A percentile compares a stretch with the other conserved stretches of the same genome.
These are phyloP conservation scores for Netelia inedita DNA, from an alignment of 2,888 invertebrate species.

Conservation along the genomic window DNA sequence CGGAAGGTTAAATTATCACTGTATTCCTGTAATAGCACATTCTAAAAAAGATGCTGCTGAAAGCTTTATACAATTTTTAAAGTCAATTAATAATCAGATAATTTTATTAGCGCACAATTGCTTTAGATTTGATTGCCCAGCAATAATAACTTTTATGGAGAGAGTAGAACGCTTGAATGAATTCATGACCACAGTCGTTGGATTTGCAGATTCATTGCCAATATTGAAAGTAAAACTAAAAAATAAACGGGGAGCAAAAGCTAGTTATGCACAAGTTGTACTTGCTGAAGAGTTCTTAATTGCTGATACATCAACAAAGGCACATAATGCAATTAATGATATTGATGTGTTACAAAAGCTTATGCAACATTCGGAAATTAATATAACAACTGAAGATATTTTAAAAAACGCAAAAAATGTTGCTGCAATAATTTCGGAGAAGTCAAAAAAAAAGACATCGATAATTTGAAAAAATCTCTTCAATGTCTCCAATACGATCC, in stretches of 20 bases:
- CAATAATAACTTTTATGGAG: constrained; percentile 32
- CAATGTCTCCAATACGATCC: constrained; percentile 16
- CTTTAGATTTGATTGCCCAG: constrained; percentile 45
- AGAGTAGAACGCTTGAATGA: constrained; percentile 13
- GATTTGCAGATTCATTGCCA: constrained; percentile 51
- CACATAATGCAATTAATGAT: constrained; percentile 51
- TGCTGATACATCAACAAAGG: constrained; percentile 18
- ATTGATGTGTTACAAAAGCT: constrained; percentile 41
- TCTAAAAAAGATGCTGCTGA: constrained; percentile 25
- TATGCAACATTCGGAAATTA: constrained; percentile 29
- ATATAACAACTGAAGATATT: constrained; percentile 33
- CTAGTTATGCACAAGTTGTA: constrained; percentile 30
- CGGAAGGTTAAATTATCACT: constrained; percentile 26
- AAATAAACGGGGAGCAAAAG: constrained; percentile 36
- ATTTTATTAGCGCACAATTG: constrained; percentile 55
- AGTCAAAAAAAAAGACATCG: constrained; percentile 31
- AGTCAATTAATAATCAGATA: constrained; percentile 22
- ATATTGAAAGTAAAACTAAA: constrained; percentile 35
- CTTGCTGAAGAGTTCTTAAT: constrained; percentile 47
- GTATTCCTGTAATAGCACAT: constrained; percentile 21
- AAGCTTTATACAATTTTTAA: constrained; percentile 32
- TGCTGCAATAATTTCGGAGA: constrained; percentile 10
- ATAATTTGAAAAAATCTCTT: constrained; percentile 38
- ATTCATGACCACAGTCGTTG: constrained; percentile 14
- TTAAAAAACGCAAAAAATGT: constrained; percentile 21